Evolutionary conservation across 2,888 invertebrate genomes (phyloP), one percentile per base, ranked within the genome.

Genomic region (Dinocampus coccinellae): DNA sequence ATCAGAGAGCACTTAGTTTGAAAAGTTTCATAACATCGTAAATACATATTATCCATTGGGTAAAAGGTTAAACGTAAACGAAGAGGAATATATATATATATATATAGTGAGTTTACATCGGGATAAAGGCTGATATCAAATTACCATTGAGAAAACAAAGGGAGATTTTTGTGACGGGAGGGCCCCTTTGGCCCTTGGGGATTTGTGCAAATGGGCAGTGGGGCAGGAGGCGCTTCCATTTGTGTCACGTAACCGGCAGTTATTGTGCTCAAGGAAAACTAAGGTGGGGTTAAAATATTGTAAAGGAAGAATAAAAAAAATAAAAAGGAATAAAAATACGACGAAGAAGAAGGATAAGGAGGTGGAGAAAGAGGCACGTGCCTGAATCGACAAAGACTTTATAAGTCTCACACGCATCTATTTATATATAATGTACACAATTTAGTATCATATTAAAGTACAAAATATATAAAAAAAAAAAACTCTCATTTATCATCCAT

Each of bases 71-170:
- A 47, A 47, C 9, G 47, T 47, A 47, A 6, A 47, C 47, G 16
- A 16, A 3, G 47, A 6, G 47, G 22, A 36, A 58, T 34, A 42
- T 58, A 61, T 61, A 71, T 4, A n/a, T 26, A 58, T 34, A 42
- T 58, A 61, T 61, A 71, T 4, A n/a, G 39, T 11, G 39, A 22
- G 65, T 70, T 74, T 74, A 74, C 74, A 47, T 62, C 72, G 57
- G 26, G 55, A 24, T 36, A 69, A 39, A 63, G 60, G 73, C 20
- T 47, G 47, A 69, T 75, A 79, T 82, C 81, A 79, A 80, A 82
- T 82, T 81, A 78, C 82, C 77, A 77, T 78, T 78, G 77, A 75
- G 80, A 79, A 80, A 82, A 80, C 79, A 79, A 52, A 75, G 76
- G 66, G 68, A 62, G 39, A 62, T 62, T 39, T 42, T 62, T 24